A percentile compares a stretch with the other conserved stretches of the same genome.
These are phyloP conservation scores for Zeuzera pyrina DNA, from an alignment of 2,888 invertebrate genomes.

Conservation along the genomic window DNA sequence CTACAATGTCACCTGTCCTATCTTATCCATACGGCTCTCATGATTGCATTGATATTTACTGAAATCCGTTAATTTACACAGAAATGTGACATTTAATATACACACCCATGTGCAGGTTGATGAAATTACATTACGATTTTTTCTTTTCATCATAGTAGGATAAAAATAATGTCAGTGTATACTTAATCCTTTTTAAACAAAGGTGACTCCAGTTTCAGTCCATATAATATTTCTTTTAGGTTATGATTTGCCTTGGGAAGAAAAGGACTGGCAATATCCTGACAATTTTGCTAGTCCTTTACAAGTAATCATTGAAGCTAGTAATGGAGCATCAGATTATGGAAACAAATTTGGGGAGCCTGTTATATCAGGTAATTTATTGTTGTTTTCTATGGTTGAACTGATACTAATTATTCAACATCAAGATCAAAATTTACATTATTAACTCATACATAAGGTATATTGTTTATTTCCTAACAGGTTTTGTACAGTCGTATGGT, in stretches of 20 bases:
- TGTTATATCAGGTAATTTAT: conserved; percentile 73
- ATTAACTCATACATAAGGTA: not conserved
- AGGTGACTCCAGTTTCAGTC: too few species aligned
- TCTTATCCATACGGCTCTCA: too few species aligned
- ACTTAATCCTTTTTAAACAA: too few species aligned
- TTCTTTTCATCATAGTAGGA: not conserved
- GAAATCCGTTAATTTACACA: too few species aligned
- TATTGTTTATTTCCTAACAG: conserved; percentile 67
- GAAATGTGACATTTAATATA: too few species aligned
- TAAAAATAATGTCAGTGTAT: not conserved
- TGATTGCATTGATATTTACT: too few species aligned
- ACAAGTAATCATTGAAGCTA: conserved; percentile 94
- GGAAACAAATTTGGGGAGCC: conserved; percentile 99
- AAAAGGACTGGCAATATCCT: conserved; percentile 82
- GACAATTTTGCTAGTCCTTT: conserved; percentile 91
- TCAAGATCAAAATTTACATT: not conserved
- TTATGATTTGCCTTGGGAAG: conserved; percentile 92
- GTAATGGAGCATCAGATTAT: conserved; percentile 98
- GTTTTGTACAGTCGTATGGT: conserved; percentile 95
- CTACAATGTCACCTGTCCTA: too few species aligned
- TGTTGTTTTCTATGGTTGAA: not conserved
- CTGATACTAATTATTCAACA: not conserved
- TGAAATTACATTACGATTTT: not conserved
- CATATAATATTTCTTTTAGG: conserved; percentile 55
- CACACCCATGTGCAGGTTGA: too few species aligned